These are phyloP conservation scores for Toxostoma redivivum DNA, from an alignment of 2,113 vertebrate species.

Conservation along the genomic window DNA sequence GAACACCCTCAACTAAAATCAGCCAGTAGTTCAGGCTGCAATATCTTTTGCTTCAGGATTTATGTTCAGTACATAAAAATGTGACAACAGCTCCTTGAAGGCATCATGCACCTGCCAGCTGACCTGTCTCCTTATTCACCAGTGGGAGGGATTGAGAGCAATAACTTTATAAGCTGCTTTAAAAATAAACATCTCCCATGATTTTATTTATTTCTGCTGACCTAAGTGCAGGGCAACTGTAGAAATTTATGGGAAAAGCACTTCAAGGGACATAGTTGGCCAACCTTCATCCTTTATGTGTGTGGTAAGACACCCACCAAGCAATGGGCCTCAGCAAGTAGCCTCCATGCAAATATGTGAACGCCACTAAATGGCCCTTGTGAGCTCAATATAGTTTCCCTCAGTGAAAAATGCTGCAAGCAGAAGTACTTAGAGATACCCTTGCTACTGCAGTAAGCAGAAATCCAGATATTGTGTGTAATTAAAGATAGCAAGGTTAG, in stretches of 20 bases:
- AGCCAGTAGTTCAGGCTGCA: not conserved
- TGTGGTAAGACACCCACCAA: not conserved
- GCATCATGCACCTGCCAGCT: not conserved
- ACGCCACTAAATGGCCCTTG: not conserved
- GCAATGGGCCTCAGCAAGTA: not conserved
- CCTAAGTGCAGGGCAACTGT: not conserved
- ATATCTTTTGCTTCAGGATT: not conserved
- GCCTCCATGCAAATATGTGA: not conserved
- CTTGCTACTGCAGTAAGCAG: not conserved
- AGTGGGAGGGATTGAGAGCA: not conserved
- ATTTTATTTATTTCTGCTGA: not conserved
- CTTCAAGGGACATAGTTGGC: not conserved
- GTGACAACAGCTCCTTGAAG: not conserved
- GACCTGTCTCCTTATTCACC: not conserved
- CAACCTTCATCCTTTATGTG: not conserved
- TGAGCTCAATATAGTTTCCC: not conserved
- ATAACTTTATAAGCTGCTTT: not conserved
- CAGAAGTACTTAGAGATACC: not conserved
- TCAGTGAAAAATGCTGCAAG: not conserved
- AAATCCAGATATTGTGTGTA: not conserved
- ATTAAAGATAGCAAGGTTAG: not conserved
- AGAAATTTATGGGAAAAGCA: not conserved
- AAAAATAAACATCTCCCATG: not conserved
- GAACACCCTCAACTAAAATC: not conserved
- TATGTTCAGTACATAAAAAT: not conserved